Evolutionary conservation across 1,140 invertebrate species (phyloP), one percentile per base, ranked within the genome.

Genomic region (Drosophila repleta): DNA sequence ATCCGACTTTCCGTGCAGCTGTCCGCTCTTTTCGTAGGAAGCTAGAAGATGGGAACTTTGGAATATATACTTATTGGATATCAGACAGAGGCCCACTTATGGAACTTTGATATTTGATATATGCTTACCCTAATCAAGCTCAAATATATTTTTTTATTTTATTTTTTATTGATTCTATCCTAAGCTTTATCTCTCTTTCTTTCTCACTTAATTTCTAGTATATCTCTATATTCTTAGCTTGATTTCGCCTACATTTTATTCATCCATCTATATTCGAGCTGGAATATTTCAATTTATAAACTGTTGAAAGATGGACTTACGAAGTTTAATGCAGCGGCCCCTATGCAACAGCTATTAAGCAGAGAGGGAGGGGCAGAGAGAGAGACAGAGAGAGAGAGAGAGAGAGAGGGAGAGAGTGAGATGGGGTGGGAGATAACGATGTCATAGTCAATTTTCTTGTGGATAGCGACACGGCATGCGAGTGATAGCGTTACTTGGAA

Each of bases 381-480:
- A 21, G 6, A 29, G 29, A 29, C 6, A 17, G n/a, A 35, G 37
- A 3, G 26, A 39, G 29, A 18, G 5, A 7, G 4, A 17, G n/a
- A 26, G 37, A 3, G 15, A 39, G 29, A 18, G 5, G 11, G 48
- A 10, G 7, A 13, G 29, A n/a, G 4, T 4, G 39, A 15, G 21
- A 21, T 24, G 15, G 21, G 11, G 8, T 32, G 13, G 11, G 43
- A 32, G 39, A 43, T 51, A 32, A 65, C 26, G 17, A 60, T 48
- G 57, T 48, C 24, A 56, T 65, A 41, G 69, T 35, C 55, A 71
- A 72, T 72, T 65, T 72, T 72, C 62, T 60, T 66, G 46, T 72
- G 69, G 46, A 24, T 72, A 20, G 37, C 49, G 63, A 66, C 24
- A 35, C 48, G 61, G 63, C 63, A 66, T 72, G 55, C 48, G 48